Evolutionary conservation across 2,888 invertebrate species (phyloP).

Genomic region (Himalopsyche tibetana): DNA sequence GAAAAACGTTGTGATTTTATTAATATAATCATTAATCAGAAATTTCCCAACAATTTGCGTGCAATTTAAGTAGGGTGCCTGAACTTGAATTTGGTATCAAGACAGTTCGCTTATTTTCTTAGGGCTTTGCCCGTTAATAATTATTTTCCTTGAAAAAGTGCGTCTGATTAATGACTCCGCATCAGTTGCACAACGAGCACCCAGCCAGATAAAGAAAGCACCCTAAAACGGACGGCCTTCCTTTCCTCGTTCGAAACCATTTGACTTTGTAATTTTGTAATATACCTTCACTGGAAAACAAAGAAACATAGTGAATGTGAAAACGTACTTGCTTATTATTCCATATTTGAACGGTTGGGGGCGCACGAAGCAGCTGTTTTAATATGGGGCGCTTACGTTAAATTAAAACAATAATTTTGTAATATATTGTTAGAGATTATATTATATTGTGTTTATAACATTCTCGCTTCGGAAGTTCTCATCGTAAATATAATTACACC

Average conservation of each 20-base stretch:
- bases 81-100: no score
- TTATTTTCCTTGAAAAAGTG: not conserved
- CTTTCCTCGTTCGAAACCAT: not conserved
- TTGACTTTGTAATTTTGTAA: constrained; percentile 21
- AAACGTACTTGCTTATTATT: not conserved
- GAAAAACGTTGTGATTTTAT: no score
- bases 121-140: not conserved
- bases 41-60: no score
- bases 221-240: no score
- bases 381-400: not conserved
- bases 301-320: constrained; percentile 3
- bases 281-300: constrained; percentile 8
- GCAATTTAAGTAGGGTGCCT: no score
- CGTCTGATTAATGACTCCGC: no score
- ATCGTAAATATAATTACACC: constrained; percentile 5
- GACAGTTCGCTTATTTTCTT: not conserved
- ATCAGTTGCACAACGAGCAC: no score
- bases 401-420: not conserved
- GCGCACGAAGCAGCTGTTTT: constrained; percentile 29
- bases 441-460: not conserved
- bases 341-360: not conserved
- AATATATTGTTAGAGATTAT: not conserved
- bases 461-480: not conserved
- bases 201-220: no score
- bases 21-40: no score